A percentile compares a stretch with the other conserved stretches of the same genome.
Evolutionary conservation across 2,797 vertebrate species (phyloP).

Genomic region (Pempheris klunzingeri): DNA sequence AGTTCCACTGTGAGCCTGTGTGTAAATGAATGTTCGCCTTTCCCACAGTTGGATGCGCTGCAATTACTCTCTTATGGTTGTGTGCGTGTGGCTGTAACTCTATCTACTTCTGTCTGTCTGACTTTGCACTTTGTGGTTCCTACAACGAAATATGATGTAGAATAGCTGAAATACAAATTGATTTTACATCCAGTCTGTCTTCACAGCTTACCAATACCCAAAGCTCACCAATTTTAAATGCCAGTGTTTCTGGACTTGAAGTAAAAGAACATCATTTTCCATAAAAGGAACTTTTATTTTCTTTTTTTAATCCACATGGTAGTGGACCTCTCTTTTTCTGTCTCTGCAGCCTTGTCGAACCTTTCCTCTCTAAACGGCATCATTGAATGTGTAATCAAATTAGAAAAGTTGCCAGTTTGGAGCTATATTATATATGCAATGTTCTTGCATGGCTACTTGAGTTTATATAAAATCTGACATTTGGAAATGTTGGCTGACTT

Average conservation of each 20-base stretch:
- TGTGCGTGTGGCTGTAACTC: conserved; percentile 74
- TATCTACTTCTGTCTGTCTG: conserved; percentile 69
- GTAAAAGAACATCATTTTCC: conserved; percentile 53
- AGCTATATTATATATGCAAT: neutral
- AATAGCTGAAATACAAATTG: conserved; percentile 74
- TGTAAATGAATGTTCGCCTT: conserved; percentile 68
- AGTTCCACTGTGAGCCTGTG: conserved; percentile 55
- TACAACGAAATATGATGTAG: conserved; percentile 63
- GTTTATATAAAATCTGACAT: neutral
- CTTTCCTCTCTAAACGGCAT: neutral
- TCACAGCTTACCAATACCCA: conserved; percentile 47
- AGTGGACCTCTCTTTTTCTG: neutral
- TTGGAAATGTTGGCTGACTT: neutral
- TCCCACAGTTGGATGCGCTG: conserved; percentile 67
- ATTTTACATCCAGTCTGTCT: conserved; percentile 77
- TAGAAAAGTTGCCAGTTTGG: neutral
- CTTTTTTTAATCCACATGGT: conserved; percentile 16
- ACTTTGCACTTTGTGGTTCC: conserved; percentile 72
- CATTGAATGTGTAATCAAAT: no score
- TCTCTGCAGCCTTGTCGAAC: neutral
- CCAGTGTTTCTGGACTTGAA: no score
- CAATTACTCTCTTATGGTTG: conserved; percentile 65
- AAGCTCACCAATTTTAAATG: conserved; percentile 33
- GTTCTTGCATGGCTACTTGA: neutral
- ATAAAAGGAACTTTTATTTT: conserved; percentile 34